A percentile compares a stretch with the other conserved stretches of the same genome.
These are phyloP conservation scores for Scomber scombrus DNA, from an alignment of 2,113 vertebrate genomes.

Conservation along the genomic window DNA sequence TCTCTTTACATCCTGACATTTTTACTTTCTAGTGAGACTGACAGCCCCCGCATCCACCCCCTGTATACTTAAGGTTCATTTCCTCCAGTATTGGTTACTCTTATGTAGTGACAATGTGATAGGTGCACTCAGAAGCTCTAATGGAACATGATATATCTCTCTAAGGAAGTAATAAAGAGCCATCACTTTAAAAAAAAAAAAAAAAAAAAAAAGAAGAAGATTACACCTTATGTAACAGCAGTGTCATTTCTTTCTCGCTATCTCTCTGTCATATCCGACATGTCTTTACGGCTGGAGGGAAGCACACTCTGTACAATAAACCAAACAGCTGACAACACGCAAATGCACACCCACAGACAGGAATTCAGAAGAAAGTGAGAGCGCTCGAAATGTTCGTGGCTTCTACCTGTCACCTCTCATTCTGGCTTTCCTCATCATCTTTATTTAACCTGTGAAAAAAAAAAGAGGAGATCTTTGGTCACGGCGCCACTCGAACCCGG, in stretches of 20 bases:
- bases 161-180: not conserved
- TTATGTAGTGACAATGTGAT: too few species aligned
- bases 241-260: not conserved
- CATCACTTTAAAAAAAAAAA: constrained; percentile 3
- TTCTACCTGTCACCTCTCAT: constrained; percentile 57
- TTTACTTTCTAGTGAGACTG: not conserved
- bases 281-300: constrained; percentile 18
- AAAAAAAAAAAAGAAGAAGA: too few species aligned
- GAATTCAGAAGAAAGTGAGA: constrained; percentile 74
- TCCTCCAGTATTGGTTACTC: too few species aligned
- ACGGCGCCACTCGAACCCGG: not conserved
- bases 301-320: constrained; percentile 42
- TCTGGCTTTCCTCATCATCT: constrained; percentile 37
- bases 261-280: constrained; percentile 31
- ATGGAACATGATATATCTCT: not conserved
- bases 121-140: too few species aligned
- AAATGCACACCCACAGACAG: constrained; percentile 75
- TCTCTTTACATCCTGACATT: not conserved
- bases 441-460: constrained; percentile 4
- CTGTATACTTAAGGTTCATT: not conserved
- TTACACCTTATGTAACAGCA: not conserved
- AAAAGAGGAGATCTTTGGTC: constrained; percentile 31
- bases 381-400: constrained; percentile 59
- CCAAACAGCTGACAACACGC: constrained; percentile 35
- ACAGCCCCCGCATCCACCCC: not conserved